Conservation (phyloP, 1,140 invertebrate species). For the Chlorops oryzae region DNA sequence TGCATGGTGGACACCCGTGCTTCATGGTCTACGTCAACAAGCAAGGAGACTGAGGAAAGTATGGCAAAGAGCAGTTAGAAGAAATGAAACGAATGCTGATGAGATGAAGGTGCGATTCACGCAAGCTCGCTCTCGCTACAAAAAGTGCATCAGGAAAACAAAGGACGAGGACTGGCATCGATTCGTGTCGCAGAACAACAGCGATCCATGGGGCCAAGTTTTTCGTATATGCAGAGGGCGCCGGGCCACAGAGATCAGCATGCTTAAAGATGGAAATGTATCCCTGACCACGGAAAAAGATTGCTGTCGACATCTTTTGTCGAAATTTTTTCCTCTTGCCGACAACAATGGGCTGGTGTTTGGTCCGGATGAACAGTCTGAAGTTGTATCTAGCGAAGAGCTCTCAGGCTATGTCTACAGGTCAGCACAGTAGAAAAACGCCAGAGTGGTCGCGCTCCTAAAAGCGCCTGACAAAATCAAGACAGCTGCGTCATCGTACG, state of each 20-base stretch:
- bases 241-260: neutral
- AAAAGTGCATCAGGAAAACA: too few species aligned
- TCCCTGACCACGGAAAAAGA: neutral
- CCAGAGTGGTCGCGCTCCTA: constrained; percentile 22
- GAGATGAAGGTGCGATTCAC: too few species aligned
- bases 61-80: too few species aligned
- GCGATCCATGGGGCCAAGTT: constrained; percentile 5
- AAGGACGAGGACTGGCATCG: too few species aligned
- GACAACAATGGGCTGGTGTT: neutral
- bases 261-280: neutral
- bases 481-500: constrained; percentile 21
- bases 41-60: too few species aligned
- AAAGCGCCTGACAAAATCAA: constrained; percentile 13
- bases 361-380: neutral
- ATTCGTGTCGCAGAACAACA: constrained; percentile 1
- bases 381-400: neutral
- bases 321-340: neutral
- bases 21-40: too few species aligned
- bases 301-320: neutral
- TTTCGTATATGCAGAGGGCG: constrained; percentile 3
- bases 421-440: constrained; percentile 18
- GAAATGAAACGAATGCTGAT: too few species aligned
- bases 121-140: too few species aligned
- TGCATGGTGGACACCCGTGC: too few species aligned
- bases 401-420: neutral